Base-by-base conservation (phyloP, 1,140 invertebrate genomes). In the Pseudomyrmex gracilis region DNA sequence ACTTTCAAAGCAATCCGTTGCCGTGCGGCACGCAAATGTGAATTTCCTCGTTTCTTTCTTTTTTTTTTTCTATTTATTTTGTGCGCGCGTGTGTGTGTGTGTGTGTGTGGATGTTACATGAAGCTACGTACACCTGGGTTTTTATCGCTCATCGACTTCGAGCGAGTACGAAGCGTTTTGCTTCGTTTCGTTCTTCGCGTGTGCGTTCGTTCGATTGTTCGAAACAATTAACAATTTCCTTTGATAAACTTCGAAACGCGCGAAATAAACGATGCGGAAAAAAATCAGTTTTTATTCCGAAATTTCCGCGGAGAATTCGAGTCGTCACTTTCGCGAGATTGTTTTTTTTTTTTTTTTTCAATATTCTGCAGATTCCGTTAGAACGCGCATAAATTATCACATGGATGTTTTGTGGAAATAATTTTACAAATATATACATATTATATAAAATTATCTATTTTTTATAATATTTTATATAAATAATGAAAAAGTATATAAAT, bases 21-120 rank as follows among this genome's bases (percentile, higher is more conserved):
- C 24, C 78, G 78, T 82, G 78, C 70, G 70, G 20, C 78, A 82
- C 78, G 78, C 78, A 49, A 82, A 34, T 34, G 51, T 45, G 51
- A 82, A 82, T 74, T 74, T 71, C 34, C 67, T 53, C 43, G 22
- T 0, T 51, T 3, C n/a, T 34, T 51, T n/a, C 8, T 7, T 61
- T 24, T 20, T 61, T 24, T 57, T 17, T 43, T 17, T 53, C 8
- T 47, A 10, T 55, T 13, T 70, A 13, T 70, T 17, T 22, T 12
- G 24, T 20, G 13, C 20, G 34, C 34, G 24, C 24, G 24, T 24
- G 24, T 53, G 17, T 76, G n/a, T 12, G 24, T 20, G 13, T 43
- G 34, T 5, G 24, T 3, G 24, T 24, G 24, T 53, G 17, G n/a
- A n/a, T 76, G 51, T 17, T 34, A 34, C 20, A 34, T n/a, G 58